Evolutionary conservation across 2,113 vertebrate genomes (phyloP).

Genomic region (Parus major): DNA sequence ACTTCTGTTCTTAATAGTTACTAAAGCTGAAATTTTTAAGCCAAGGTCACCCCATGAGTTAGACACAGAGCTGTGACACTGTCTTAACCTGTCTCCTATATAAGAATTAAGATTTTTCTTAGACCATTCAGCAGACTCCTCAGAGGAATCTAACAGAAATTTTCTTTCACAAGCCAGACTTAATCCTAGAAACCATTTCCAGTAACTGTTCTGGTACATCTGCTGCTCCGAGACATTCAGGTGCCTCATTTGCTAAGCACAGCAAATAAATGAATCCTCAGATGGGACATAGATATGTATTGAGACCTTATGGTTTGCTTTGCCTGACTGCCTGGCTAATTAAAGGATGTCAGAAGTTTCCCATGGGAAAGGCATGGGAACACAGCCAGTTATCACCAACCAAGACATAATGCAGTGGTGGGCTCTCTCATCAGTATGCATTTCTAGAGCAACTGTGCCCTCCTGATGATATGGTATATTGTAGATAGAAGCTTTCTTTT

Average conservation of each 20-base stretch:
- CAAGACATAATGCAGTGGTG: not conserved
- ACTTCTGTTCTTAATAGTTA: not conserved
- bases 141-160: not conserved
- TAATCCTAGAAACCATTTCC: not conserved
- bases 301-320: constrained; percentile 7
- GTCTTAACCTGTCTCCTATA: no score
- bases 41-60: not conserved
- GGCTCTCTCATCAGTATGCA: not conserved
- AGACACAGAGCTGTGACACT: not conserved
- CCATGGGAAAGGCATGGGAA: not conserved
- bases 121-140: not conserved
- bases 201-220: not conserved
- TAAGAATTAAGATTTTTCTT: no score
- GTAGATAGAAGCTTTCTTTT: not conserved
- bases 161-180: not conserved
- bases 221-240: not conserved
- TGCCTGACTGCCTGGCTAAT: not conserved
- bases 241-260: not conserved
- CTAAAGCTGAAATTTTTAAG: not conserved
- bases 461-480: not conserved
- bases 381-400: not conserved
- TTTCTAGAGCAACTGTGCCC: not conserved
- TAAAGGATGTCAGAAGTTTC: not conserved
- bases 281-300: not conserved
- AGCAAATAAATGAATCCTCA: not conserved